Evolutionary conservation across 2,113 vertebrate species (phyloP), one percentile per base, ranked within the genome.

Genomic region (Protobothrops mucrosquamatus): DNA sequence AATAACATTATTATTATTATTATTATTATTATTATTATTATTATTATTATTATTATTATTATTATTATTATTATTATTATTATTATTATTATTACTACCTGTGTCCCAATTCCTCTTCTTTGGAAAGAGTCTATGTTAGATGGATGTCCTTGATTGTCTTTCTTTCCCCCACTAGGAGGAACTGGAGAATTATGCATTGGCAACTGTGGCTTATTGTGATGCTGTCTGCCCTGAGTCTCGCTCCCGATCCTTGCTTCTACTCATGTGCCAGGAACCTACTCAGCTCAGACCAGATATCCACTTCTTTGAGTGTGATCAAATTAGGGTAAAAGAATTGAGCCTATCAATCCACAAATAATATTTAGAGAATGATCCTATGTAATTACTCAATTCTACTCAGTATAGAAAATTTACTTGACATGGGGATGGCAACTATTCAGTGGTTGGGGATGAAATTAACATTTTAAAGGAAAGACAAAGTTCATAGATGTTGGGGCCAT

Each of bases 221-320:
- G 95, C 97, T 46, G 94, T 98, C 2, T 86, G 91, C 88, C 95
- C 95, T 0, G 97, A 97, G 0, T 97, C 97, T 57, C 96, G 95
- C 9, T 97, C 97, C 93, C 95, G 95, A 9, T 97, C 98, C 11
- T 97, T 99, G 46, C 97, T 99, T 4, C 96, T 98, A 46, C 95
- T 99, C 0, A 97, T 98, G 85, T 98, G 98, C 93, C 98, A 98
- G 95, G 96, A 97, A 29, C 92, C 95, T 0, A 93, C 96, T 34
- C 97, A 98, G 81, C 91, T 95, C 86, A 98, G 98, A 69, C 98
- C 98, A 0, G 98, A 98, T 14, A 97, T 98, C 90, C 98, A 97
- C 91, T 98, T 98, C 97, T 99, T 99, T 96, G 98, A 97, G 96
- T 98, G 98, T 56, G 97, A 98, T 92, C 94, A 94, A 0, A 96